A percentile compares a stretch with the other conserved stretches of the same genome.
These are phyloP conservation scores for Brachypteracias leptosomus DNA, from an alignment of 2,113 vertebrate species.

Conservation along the genomic window DNA sequence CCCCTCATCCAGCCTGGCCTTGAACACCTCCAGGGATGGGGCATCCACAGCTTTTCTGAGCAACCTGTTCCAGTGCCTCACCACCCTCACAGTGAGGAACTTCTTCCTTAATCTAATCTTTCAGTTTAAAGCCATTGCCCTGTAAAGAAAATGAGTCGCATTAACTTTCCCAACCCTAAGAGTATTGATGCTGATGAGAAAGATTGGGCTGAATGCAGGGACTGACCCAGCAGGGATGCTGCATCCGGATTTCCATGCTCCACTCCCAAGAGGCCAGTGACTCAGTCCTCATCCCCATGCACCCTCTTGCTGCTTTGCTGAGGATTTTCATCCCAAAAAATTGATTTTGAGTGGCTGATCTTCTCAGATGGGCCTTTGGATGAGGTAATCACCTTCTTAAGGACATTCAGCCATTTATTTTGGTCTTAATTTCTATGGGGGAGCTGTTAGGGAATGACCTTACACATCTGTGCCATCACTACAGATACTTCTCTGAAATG, in stretches of 20 bases:
- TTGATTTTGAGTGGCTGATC: background rate
- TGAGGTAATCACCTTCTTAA: background rate
- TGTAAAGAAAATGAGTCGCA: background rate
- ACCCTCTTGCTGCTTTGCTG: background rate
- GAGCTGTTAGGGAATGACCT: background rate
- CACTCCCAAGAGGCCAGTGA: rapidly evolving
- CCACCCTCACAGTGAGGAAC: background rate
- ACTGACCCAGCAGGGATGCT: background rate
- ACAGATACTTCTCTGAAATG: background rate
- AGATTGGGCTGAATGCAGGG: background rate
- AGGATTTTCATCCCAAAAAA: background rate
- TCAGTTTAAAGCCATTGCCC: background rate
- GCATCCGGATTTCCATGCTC: background rate
- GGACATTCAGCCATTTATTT: background rate
- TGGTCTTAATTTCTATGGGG: background rate
- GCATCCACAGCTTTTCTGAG: background rate
- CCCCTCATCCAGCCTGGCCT: background rate
- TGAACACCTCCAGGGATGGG: background rate
- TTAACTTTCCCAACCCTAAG: background rate
- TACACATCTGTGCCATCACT: background rate
- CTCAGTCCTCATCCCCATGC: background rate
- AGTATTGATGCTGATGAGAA: background rate
- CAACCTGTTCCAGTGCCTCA: background rate
- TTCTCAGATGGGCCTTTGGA: background rate
- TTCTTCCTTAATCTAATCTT: background rate